phyloP scores from a whole-genome alignment of 2,113 vertebrate species.

The Oostethus manadensis region DNA sequence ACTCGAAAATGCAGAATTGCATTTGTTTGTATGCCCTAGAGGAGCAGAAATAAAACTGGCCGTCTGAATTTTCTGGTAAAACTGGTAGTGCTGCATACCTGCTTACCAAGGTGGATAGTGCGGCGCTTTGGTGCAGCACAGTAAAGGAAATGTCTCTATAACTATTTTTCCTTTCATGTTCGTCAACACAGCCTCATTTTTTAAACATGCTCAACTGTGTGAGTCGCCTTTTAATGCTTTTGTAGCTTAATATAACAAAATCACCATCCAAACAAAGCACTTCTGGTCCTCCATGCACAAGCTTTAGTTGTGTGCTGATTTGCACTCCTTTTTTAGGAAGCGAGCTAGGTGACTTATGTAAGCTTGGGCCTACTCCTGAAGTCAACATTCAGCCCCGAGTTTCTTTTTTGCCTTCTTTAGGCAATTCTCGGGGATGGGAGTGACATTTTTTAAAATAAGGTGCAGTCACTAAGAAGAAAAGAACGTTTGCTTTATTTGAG shows the following conservation, averaged over 20 bases:
- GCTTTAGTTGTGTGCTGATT: conserved; percentile 30
- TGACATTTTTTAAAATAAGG: conserved; percentile 8
- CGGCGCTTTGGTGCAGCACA: not conserved
- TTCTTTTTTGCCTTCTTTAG: conserved; percentile 54
- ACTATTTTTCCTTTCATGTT: not conserved
- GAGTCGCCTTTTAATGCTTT: conserved; percentile 55
- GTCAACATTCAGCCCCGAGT: conserved; percentile 39
- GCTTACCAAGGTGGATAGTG: not conserved
- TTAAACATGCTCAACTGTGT: conserved; percentile 36
- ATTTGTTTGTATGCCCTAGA: conserved; percentile 46
- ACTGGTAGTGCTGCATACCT: conserved; percentile 19
- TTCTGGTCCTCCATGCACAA: conserved; percentile 45
- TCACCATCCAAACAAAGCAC: conserved; percentile 65
- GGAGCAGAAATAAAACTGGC: conserved; percentile 25
- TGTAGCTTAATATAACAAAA: conserved; percentile 58
- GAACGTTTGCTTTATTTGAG: not conserved
- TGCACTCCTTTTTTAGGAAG: conserved; percentile 72
- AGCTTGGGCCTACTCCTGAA: conserved; percentile 38
- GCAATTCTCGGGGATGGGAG: conserved; percentile 22
- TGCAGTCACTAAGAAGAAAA: not conserved
- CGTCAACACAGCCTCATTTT: not conserved
- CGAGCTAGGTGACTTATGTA: conserved; percentile 58
- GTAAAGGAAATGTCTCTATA: not conserved
- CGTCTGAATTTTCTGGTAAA: not conserved
- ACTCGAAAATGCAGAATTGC: conserved; percentile 14